Evolutionary conservation across 2,113 vertebrate species (phyloP).

Genomic region (Spheniscus mendiculus): DNA sequence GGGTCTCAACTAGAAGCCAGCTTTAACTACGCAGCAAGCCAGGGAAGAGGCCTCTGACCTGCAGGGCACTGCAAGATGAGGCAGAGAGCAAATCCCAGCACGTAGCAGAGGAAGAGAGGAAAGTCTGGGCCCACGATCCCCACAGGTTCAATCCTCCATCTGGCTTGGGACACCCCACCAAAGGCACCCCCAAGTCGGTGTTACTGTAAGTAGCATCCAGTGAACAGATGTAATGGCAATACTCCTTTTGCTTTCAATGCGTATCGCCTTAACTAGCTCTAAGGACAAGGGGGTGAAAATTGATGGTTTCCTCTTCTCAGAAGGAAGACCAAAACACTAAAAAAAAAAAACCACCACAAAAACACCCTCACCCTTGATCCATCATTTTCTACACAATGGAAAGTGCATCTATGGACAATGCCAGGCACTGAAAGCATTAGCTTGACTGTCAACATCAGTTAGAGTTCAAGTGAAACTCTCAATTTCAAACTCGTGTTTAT

Average conservation of each 20-base stretch:
- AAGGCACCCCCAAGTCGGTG: not conserved
- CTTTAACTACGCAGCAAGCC: not conserved
- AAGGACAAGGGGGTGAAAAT: not conserved
- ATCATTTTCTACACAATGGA: not conserved
- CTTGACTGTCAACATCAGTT: not conserved
- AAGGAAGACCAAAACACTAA: not conserved
- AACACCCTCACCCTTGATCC: not conserved
- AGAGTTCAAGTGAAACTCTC: not conserved
- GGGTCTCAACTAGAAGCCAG: not conserved
- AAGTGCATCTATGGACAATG: fast-evolving
- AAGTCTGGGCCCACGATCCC: not conserved
- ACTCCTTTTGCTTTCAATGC: not conserved
- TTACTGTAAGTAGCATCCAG: not conserved
- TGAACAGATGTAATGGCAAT: not conserved
- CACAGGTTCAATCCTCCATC: not conserved
- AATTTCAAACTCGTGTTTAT: not conserved
- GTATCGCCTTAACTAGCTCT: not conserved
- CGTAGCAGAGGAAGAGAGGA: not conserved
- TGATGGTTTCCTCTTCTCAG: not conserved
- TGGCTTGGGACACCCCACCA: not conserved
- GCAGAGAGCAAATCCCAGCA: not conserved
- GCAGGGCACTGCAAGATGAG: fast-evolving
- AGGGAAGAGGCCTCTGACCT: not conserved
- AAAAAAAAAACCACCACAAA: not conserved
- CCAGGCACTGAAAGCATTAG: not conserved